Evolutionary conservation across 2,113 vertebrate genomes (phyloP), one percentile per base, ranked within the genome.

Genomic region (Channa maculata): DNA sequence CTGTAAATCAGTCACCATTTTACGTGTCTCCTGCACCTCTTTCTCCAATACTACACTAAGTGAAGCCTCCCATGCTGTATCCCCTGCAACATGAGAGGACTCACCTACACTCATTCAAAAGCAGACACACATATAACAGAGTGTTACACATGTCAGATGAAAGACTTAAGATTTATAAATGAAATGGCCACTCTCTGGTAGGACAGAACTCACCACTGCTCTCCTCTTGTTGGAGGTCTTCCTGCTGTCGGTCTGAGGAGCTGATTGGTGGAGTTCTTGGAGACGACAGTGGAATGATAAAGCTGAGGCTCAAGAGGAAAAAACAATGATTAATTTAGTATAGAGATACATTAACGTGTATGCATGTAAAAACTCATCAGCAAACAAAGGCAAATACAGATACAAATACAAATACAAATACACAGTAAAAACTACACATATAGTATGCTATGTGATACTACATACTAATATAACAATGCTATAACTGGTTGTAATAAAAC

Each of bases 11-110:
- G 96, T 98, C 86, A 99, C 97, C 96, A 99, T 98, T 89, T 95
- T 96, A 63, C 97, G 95, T 0, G 98, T 95, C 84, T 99, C 98
- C 73, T 98, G 95, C 94, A 99, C 97, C 65, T 99, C 98, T 87
- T 93, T 96, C 74, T 98, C 97, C 88, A 99, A 89, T 72, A 95
- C 92, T 45, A 98, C 96, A 89, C 95, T 73, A 57, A 98, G 88
- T 77, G 95, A 95, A 39, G 96, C 96, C 55, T 97, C 97, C 98
- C 96, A 90, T 0, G 36, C 5, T 4, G 50, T 49, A 59, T 85
- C 80, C 46, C 6, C 72, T 15, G 14, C 84, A 39, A 5, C 33
- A 7, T 60, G 34, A 65, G 58, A 69, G 3, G 84, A 74, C n/a
- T 88, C 86, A 1, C 13, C 82, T 83, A 10, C 60, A 24, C 24